Percentiles rank a stretch among this genome's conserved stretches.
Evolutionary conservation across 2,113 vertebrate genomes (phyloP).

Genomic region (Pyxicephalus adspersus): DNA sequence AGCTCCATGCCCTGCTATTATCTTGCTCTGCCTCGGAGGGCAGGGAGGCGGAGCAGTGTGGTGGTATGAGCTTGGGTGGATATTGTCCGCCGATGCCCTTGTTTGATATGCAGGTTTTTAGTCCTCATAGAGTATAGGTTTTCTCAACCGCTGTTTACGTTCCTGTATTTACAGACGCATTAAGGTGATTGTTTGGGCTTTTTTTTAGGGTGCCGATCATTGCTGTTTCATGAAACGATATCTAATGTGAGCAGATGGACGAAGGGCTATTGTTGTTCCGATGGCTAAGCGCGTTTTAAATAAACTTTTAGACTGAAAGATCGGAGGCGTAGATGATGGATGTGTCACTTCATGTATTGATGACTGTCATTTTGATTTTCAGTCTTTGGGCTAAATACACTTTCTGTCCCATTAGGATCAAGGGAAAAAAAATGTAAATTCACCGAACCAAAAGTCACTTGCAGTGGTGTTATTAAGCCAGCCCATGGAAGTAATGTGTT

Average conservation of each 20-base stretch:
- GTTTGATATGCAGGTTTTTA: conserved; percentile 36
- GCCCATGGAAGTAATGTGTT: conserved; percentile 55
- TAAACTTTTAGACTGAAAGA: conserved; percentile 52
- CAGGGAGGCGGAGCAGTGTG: conserved; percentile 21
- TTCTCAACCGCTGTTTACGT: conserved; percentile 41
- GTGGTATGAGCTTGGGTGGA: not conserved
- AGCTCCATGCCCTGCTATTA: conserved; percentile 24
- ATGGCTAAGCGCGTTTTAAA: conserved; percentile 50
- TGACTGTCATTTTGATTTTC: conserved; percentile 56
- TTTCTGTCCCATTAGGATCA: conserved; percentile 55
- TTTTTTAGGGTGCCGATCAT: conserved; percentile 39
- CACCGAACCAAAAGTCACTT: conserved; percentile 56
- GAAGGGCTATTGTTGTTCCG: conserved; percentile 33
- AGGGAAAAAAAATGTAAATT: conserved; percentile 55
- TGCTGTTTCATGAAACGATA: conserved; percentile 34
- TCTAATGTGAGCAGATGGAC: conserved; percentile 46
- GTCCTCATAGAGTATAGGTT: conserved; percentile 32
- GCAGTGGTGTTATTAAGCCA: conserved; percentile 52
- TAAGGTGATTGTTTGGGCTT: conserved; percentile 54
- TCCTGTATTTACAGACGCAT: conserved; percentile 51
- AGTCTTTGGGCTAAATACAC: conserved; percentile 53
- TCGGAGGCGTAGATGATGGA: conserved; percentile 47
- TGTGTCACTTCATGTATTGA: conserved; percentile 57
- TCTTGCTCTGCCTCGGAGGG: conserved; percentile 20
- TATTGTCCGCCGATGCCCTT: conserved; percentile 49